A percentile compares a stretch with the other conserved stretches of the same genome.
Conservation (phyloP, 2,797 vertebrate genomes). For the Odontamblyopus rebecca region DNA sequence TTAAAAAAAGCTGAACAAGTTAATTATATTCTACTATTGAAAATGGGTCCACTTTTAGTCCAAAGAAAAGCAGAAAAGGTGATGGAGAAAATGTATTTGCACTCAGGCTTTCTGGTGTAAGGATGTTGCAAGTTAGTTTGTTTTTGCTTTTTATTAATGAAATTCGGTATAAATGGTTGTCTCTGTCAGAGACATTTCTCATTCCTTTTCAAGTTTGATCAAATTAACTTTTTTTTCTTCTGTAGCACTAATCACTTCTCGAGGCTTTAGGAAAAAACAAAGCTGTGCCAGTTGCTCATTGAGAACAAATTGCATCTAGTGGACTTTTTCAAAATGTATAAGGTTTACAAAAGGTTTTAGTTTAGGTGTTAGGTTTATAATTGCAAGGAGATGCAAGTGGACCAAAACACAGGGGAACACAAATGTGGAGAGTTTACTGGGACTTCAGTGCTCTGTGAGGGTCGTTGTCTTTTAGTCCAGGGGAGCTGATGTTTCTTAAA, state of each 20-base stretch:
- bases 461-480: not conserved
- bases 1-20: not conserved
- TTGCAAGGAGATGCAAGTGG: not conserved
- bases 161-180: not conserved
- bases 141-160: too few relatives aligned
- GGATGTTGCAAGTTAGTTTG: not conserved
- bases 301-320: not conserved
- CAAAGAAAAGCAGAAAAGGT: not conserved
- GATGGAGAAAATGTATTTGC: not conserved
- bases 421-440: not conserved
- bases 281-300: not conserved
- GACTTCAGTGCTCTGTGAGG: not conserved
- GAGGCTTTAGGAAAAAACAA: too few relatives aligned
- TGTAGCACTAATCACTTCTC: too few relatives aligned
- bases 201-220: not conserved
- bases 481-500: not conserved
- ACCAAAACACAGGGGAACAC: not conserved
- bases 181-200: not conserved
- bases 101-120: not conserved
- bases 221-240: not conserved
- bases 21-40: not conserved
- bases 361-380: not conserved
- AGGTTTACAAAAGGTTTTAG: not conserved
- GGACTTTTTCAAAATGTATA: not conserved
- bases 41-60: not conserved